These are phyloP conservation scores for Bubalus kerabau DNA, from an alignment of 2,113 vertebrate genomes.

Conservation along the genomic window DNA sequence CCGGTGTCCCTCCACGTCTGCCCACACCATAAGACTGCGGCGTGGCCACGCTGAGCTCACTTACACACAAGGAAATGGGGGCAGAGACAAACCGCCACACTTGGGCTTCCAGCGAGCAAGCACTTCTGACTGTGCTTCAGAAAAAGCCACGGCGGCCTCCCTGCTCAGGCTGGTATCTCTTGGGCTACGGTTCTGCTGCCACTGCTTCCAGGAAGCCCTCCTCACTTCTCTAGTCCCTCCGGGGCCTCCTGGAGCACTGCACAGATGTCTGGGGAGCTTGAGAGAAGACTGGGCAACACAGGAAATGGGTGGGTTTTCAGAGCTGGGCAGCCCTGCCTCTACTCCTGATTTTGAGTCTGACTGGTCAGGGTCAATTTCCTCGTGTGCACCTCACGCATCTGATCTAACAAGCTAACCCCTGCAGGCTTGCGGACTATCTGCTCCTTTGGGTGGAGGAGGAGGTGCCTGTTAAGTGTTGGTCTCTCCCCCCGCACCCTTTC, in stretches of 20 bases:
- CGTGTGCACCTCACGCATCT: accelerated
- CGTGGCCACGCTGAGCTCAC: not conserved
- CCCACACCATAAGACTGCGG: accelerated
- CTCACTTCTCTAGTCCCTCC: too few species aligned
- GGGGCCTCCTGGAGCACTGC: not conserved
- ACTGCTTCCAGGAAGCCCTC: not conserved
- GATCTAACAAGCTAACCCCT: not conserved
- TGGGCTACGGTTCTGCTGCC: not conserved
- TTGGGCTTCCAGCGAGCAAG: not conserved
- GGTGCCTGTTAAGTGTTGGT: too few species aligned
- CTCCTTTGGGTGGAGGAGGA: accelerated
- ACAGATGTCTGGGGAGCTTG: not conserved
- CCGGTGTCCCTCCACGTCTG: not conserved
- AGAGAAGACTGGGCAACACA: not conserved
- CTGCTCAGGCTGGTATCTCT: not conserved
- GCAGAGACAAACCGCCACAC: not conserved
- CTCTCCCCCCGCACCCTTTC: not conserved
- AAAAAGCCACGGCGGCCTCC: not conserved
- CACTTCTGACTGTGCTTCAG: not conserved
- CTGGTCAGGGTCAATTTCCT: accelerated
- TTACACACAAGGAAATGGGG: not conserved
- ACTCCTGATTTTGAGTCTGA: not conserved
- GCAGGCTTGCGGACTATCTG: accelerated
- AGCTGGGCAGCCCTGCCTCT: not conserved
- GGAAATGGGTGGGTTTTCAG: not conserved